Evolutionary conservation across 2,888 invertebrate genomes (phyloP), one percentile per base, ranked within the genome.

Genomic region (Pristionchus fissidentatus): DNA sequence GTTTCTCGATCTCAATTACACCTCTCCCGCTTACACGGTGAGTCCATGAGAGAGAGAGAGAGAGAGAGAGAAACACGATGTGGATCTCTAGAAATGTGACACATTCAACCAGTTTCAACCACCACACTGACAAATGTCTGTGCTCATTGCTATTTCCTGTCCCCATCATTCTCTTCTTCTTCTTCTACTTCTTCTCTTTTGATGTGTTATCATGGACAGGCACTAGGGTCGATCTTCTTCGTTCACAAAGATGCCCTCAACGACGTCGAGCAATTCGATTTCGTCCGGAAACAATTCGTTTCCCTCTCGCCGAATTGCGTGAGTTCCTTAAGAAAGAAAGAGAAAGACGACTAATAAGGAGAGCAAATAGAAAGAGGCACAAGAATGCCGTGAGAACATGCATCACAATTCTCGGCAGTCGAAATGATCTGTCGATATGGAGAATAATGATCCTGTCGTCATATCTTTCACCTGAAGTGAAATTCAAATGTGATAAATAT

Each of bases 181-280:
- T 57, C 57, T 26, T 29, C 35, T 35, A 75, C 87, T 81, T 88
- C 89, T 10, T 89, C 89, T 60, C 84, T 90, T n/a, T n/a, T n/a
- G n/a, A n/a, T n/a, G 62, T 15, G 62, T 66, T 4, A 66, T 66
- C 32, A n/a, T 49, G 3, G 52, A 38, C 78, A 91, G 91, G 91
- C 91, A 19, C 87, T 91, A 8, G 90, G 91, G 15, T 87, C 87
- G 0, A 84, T 90, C 26, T 85, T 89, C 83, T 89, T 90, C 81
- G 85, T 90, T 55, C 90, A 88, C 77, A 85, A 84, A 38, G 85
- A 86, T 10, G 77, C 85, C 19, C 84, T 85, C 55, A 52, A 84
- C 8, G 70, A 83, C 22, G 86, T 90, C 3, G 78, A 80, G 46
- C 90, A 89, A 81, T 92, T 85, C 86, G 88, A 90, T 81, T 92